These are phyloP conservation scores for Lithophane semibrunnea DNA, from an alignment of 2,888 invertebrate genomes.

Conservation along the genomic window DNA sequence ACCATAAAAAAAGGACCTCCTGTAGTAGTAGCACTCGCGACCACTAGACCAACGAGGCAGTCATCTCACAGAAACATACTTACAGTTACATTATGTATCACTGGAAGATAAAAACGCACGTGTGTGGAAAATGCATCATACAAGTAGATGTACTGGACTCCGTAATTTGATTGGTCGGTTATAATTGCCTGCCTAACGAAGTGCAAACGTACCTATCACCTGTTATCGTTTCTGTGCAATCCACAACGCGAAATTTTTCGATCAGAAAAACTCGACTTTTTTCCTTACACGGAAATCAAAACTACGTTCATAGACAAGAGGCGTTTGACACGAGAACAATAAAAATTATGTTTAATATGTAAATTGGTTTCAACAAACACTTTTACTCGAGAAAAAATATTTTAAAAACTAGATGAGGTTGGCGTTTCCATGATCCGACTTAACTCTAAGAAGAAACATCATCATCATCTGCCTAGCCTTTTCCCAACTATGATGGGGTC, in stretches of 20 bases:
- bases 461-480: too few relatives aligned
- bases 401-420: not conserved
- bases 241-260: constrained; percentile 6
- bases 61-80: too few relatives aligned
- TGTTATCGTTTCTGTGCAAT: not conserved
- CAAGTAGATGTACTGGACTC: not conserved
- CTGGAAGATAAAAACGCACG: not conserved
- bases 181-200: constrained; percentile 14
- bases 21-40: too few relatives aligned
- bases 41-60: too few relatives aligned
- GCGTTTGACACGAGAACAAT: not conserved
- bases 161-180: not conserved
- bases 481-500: too few relatives aligned
- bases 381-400: not conserved
- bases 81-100: too few relatives aligned
- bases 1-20: too few relatives aligned
- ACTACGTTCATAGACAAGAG: not conserved
- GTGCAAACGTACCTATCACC: constrained; percentile 2
- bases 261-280: not conserved
- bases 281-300: too few relatives aligned
- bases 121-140: not conserved
- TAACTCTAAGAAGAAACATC: not conserved
- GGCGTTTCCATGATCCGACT: not conserved
- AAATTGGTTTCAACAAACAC: not conserved
- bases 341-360: not conserved